Evolutionary conservation across 2,888 invertebrate genomes (phyloP).

Genomic region (Idaea biselata): DNA sequence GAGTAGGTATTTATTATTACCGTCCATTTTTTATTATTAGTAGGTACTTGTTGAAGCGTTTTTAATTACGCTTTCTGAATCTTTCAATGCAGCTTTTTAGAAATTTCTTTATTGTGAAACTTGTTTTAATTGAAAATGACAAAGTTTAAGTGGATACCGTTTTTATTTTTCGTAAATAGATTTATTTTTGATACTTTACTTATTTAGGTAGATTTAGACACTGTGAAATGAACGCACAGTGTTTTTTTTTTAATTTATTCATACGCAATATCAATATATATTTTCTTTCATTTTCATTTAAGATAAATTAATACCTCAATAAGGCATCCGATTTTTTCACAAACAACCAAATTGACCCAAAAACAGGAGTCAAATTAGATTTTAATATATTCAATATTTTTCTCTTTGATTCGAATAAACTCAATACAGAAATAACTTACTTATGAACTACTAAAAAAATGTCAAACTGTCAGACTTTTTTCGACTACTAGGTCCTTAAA

Average conservation of each 20-base stretch:
- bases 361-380: neutral
- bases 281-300: too few relatives aligned
- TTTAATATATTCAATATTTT: neutral
- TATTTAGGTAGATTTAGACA: too few relatives aligned
- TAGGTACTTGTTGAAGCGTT: slow-evolving; percentile 38
- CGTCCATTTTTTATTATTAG: slow-evolving; percentile 49
- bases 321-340: too few relatives aligned
- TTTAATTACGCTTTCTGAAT: slow-evolving; percentile 51
- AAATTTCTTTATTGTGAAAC: neutral
- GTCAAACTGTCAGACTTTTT: slow-evolving; percentile 3
- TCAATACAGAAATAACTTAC: neutral
- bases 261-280: too few relatives aligned
- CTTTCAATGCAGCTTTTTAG: slow-evolving; percentile 28
- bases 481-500: slow-evolving; percentile 6
- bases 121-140: neutral
- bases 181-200: too few relatives aligned
- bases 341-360: too few relatives aligned
- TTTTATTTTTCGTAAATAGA: too few relatives aligned
- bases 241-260: too few relatives aligned
- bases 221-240: too few relatives aligned
- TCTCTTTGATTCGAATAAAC: neutral
- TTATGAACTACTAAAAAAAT: neutral
- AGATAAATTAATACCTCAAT: too few relatives aligned
- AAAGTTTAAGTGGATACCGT: neutral
- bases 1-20: slow-evolving; percentile 58